These are phyloP conservation scores for Barbus barbus DNA, from an alignment of 2,113 vertebrate species.

Conservation along the genomic window DNA sequence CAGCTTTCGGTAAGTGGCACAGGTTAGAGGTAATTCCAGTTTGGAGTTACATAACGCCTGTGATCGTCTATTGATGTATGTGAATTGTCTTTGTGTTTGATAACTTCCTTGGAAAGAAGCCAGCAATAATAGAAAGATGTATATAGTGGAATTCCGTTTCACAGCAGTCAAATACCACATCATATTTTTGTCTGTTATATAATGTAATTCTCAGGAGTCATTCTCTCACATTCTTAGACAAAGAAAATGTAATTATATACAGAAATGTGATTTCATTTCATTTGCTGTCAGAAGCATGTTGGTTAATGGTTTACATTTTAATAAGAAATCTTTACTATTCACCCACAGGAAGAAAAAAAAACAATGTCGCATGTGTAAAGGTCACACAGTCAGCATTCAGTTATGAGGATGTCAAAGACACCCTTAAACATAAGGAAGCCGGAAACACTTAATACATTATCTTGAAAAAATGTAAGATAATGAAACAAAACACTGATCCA, in stretches of 20 bases:
- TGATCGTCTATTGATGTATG: neutral
- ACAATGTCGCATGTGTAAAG: neutral
- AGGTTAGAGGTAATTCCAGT: neutral
- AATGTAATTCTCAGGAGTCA: neutral
- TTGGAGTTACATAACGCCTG: neutral
- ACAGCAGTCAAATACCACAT: neutral
- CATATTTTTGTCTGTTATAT: neutral
- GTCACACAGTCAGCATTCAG: neutral
- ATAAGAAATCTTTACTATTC: neutral
- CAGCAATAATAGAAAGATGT: neutral
- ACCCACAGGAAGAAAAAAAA: neutral
- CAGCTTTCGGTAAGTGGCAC: neutral
- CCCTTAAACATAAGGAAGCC: neutral
- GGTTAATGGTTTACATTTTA: neutral
- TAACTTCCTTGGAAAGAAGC: neutral
- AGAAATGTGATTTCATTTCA: neutral
- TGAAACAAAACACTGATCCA: too few relatives aligned
- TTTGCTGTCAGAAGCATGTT: neutral
- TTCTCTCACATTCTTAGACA: neutral
- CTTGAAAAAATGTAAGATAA: neutral
- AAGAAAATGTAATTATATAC: neutral
- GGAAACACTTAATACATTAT: neutral
- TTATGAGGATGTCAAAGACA: neutral
- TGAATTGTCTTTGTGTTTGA: neutral
- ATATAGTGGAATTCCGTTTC: neutral